Evolutionary conservation across 1,140 invertebrate genomes (phyloP).

Genomic region (Papilio glaucus): DNA sequence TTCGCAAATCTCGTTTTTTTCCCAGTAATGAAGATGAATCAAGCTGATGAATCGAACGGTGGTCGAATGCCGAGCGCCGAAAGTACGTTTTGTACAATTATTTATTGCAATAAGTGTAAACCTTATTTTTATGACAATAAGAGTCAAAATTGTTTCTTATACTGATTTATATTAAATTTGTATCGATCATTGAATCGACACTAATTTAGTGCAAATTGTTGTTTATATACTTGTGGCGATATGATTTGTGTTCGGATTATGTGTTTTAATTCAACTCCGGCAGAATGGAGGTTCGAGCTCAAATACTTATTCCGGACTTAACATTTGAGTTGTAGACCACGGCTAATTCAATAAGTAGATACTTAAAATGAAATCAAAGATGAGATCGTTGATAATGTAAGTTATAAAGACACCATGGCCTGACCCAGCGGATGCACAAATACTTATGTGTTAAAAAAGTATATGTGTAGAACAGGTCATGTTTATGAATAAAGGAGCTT

Average conservation of each 20-base stretch:
- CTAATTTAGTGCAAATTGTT: slow-evolving; percentile 50
- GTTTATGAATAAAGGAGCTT: too few species aligned
- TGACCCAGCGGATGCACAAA: too few species aligned
- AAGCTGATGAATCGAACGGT: slow-evolving; percentile 42
- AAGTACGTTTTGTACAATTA: background rate
- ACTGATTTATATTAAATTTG: background rate
- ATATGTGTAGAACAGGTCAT: too few species aligned
- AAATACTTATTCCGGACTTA: too few species aligned
- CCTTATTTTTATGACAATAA: slow-evolving; percentile 36
- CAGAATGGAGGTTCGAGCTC: too few species aligned
- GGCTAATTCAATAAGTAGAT: too few species aligned
- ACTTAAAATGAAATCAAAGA: too few species aligned
- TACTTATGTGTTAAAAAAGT: too few species aligned
- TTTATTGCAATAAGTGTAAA: background rate
- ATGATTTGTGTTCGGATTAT: slow-evolving; percentile 22
- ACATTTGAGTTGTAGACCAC: too few species aligned
- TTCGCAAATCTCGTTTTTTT: slow-evolving; percentile 48
- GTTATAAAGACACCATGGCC: too few species aligned
- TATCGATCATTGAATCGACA: slow-evolving; percentile 48
- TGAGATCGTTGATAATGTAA: too few species aligned
- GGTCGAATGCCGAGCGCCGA: slow-evolving; percentile 40
- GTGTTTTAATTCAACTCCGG: too few species aligned
- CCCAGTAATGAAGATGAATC: slow-evolving; percentile 46
- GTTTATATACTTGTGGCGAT: background rate
- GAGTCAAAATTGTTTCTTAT: slow-evolving; percentile 37